Evolutionary conservation across 1,140 invertebrate species (phyloP), one percentile per base, ranked within the genome.

Genomic region (Oreohelix idahoensis): DNA sequence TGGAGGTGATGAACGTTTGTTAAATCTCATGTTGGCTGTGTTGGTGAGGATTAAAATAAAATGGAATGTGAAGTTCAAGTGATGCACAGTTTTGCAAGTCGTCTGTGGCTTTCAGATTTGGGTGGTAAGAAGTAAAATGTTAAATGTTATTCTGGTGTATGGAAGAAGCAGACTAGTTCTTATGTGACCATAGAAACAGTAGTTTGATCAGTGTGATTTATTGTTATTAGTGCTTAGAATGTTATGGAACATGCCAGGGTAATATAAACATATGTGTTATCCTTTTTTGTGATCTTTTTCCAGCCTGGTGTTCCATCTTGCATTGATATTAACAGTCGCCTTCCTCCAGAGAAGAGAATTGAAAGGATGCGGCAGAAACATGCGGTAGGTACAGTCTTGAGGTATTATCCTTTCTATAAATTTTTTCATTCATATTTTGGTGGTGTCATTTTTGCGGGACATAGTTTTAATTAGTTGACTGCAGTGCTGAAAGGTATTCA

Each of bases 311-410:
- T 32, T 39, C 80, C 80, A 5, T 26, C 29, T 15, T 82, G 80
- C 32, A 51, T 82, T 51, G 80, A 82, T 32, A 75, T 82, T 29
- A 82, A 82, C 51, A 36, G 23, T 73, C 38, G 39, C 11, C 80
- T 82, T 4, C 26, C 42, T n/a, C 80, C 80, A 74, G 80, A 82
- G 35, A 32, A 58, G 11, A 38, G 80, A 51, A 32, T 29, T 45
- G 80, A 82, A n/a, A 73, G 26, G 26, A 82, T 82, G 80, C 38
- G 80, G 51, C 80, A 82, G 51, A 82, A 75, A 75, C 80, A 82
- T 66, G 51, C 58, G 32, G 80, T 82, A 45, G 23, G 63, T 35
- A 32, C 29, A n/a, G n/a, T 58, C 20, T 58, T 23, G 23, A 23
- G 26, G 20, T 5, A n/a, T 58, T 58, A 4, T 58, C 53, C 20